Evolutionary conservation across 2,888 invertebrate species (phyloP).

Genomic region (Ichneumon xanthorius): DNA sequence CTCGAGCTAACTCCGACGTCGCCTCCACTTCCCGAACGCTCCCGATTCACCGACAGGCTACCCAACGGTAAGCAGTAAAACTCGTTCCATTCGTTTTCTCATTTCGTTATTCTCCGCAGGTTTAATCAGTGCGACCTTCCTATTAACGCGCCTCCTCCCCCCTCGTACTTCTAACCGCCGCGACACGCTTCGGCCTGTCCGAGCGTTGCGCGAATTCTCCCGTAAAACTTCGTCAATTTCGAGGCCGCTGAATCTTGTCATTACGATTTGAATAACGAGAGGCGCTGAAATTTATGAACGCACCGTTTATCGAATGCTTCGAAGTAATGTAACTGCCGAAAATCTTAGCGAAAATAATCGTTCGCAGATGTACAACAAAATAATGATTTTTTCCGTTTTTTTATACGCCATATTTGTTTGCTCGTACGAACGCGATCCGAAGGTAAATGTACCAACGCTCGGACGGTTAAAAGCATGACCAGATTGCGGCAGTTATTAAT

Average conservation of each 20-base stretch:
- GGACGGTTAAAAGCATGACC: too few relatives aligned
- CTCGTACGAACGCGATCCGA: too few relatives aligned
- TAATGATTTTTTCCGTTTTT: neutral
- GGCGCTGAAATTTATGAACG: neutral
- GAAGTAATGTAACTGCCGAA: neutral
- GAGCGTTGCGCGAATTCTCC: constrained; percentile 17
- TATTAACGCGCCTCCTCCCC: neutral
- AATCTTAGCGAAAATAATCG: neutral
- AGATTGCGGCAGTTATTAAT: too few relatives aligned
- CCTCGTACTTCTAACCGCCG: neutral
- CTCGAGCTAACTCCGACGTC: neutral
- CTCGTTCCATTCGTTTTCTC: constrained; percentile 47
- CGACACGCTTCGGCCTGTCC: neutral
- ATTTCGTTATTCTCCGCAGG: constrained; percentile 59
- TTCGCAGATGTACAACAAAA: neutral
- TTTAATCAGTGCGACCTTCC: constrained; percentile 62
- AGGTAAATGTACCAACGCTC: too few relatives aligned
- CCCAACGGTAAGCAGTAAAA: constrained; percentile 28
- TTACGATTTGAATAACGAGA: constrained; percentile 8
- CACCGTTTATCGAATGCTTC: neutral
- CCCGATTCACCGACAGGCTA: constrained; percentile 17
- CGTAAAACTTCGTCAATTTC: constrained; percentile 24
- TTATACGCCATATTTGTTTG: too few relatives aligned
- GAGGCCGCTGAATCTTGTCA: constrained; percentile 4
- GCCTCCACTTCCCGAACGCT: neutral